Evolutionary conservation across 2,888 invertebrate genomes (phyloP).

Genomic region (Parasteatoda lunata): DNA sequence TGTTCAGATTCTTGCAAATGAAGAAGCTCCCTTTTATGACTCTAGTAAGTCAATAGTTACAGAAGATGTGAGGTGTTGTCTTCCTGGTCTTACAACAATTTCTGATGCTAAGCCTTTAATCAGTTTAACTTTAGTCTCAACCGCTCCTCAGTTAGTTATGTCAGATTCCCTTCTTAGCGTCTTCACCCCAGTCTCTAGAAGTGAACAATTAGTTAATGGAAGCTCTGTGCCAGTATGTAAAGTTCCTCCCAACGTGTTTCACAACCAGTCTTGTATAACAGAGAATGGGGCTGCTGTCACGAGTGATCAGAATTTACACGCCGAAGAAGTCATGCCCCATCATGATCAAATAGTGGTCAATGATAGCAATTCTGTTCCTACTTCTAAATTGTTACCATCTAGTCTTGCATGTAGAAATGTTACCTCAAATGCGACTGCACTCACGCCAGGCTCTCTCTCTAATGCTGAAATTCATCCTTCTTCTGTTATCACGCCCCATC

Average conservation of each 20-base stretch:
- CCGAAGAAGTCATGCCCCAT: not conserved
- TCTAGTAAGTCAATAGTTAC: not conserved
- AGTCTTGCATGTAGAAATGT: not conserved
- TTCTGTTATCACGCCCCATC: slow-evolving; percentile 11
- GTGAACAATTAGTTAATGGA: too few species aligned
- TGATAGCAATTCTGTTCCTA: not conserved
- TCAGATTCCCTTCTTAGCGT: not conserved
- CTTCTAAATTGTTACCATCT: slow-evolving; percentile 1
- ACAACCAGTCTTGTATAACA: not conserved
- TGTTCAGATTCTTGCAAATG: slow-evolving; percentile 2
- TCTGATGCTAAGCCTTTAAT: slow-evolving; percentile 22
- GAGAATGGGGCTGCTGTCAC: too few species aligned
- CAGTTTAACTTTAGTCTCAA: slow-evolving; percentile 39
- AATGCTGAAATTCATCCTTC: slow-evolving; percentile 9
- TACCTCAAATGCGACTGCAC: not conserved
- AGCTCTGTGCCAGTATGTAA: slow-evolving; percentile 1
- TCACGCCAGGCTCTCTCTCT: not conserved
- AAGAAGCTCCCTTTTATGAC: slow-evolving; percentile 1
- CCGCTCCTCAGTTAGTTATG: not conserved
- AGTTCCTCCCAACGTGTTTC: slow-evolving; percentile 20
- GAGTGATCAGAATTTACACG: too few species aligned
- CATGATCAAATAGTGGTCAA: slow-evolving; percentile 15
- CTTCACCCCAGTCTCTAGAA: too few species aligned
- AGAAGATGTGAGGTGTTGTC: not conserved
- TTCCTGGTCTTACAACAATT: not conserved